A percentile compares a stretch with the other conserved stretches of the same genome.
These are phyloP conservation scores for Orchesella flavescens DNA, from an alignment of 2,888 invertebrate genomes.

Conservation along the genomic window DNA sequence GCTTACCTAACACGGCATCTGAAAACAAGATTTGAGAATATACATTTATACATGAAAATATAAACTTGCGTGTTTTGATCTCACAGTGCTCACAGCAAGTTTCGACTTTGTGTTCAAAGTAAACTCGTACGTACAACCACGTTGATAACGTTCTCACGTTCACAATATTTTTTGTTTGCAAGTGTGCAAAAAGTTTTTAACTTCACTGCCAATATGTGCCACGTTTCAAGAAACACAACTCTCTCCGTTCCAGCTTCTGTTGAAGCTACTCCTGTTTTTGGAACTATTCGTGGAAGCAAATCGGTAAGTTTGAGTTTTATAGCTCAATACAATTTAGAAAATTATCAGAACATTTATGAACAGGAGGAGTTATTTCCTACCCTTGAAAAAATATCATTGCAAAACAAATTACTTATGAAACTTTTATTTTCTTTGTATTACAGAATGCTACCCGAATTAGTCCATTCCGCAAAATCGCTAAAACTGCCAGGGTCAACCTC, in stretches of 20 bases:
- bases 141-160: not conserved
- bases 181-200: slow-evolving; percentile 45
- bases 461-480: slow-evolving; percentile 71
- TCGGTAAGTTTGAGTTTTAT: slow-evolving; percentile 65
- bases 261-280: slow-evolving; percentile 58
- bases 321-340: not conserved
- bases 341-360: no score
- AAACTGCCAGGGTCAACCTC: slow-evolving; percentile 70
- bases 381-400: not conserved
- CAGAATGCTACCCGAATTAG: slow-evolving; percentile 68
- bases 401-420: slow-evolving; percentile 58
- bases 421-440: slow-evolving; percentile 61
- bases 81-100: slow-evolving; percentile 20
- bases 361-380: no score
- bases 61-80: slow-evolving; percentile 41
- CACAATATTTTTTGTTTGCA: slow-evolving; percentile 15
- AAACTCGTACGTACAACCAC: not conserved
- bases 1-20: slow-evolving; percentile 1
- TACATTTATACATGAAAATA: not conserved
- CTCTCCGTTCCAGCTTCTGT: slow-evolving; percentile 51
- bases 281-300: slow-evolving; percentile 62
- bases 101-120: slow-evolving; percentile 23
- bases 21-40: slow-evolving; percentile 34
- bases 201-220: slow-evolving; percentile 57
- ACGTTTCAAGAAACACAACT: slow-evolving; percentile 63